These are phyloP conservation scores for Gymnogyps californianus DNA, from an alignment of 2,113 vertebrate species.

Conservation along the genomic window DNA sequence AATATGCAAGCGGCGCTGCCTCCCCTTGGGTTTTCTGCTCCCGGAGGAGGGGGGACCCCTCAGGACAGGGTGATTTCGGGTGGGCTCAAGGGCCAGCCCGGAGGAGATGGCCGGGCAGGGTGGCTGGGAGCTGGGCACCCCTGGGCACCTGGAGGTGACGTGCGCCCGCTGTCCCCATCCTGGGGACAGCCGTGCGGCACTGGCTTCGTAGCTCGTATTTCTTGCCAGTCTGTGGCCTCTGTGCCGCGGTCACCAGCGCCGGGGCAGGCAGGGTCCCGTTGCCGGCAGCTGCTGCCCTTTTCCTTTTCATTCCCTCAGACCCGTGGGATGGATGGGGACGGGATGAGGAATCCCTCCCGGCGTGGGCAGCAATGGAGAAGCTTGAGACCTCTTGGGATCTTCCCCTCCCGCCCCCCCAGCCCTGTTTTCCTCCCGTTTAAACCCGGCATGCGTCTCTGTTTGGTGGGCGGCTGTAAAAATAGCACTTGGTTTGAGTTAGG, in stretches of 20 bases:
- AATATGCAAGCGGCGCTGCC: fast-evolving
- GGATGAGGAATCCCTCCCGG: background rate
- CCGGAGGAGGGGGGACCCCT: fast-evolving
- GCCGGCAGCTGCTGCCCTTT: background rate
- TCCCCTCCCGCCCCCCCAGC: background rate
- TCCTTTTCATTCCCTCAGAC: background rate
- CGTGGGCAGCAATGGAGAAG: background rate
- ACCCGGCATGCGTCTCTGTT: background rate
- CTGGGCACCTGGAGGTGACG: background rate
- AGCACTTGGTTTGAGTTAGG: conserved; percentile 72
- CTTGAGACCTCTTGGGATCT: background rate
- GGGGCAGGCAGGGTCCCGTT: background rate
- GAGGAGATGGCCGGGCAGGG: background rate
- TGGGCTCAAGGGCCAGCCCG: background rate
- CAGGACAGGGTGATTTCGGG: background rate
- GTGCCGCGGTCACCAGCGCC: fast-evolving
- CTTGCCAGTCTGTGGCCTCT: background rate
- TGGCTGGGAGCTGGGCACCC: background rate
- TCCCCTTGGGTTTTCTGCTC: background rate
- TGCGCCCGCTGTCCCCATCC: background rate
- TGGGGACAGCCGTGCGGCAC: background rate
- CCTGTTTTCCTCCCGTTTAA: background rate
- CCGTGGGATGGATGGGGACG: background rate
- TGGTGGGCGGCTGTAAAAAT: conserved; percentile 75
- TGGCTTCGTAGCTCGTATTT: background rate